These are phyloP conservation scores for Triplophysa dalaica DNA, from an alignment of 2,113 vertebrate genomes.

Conservation along the genomic window DNA sequence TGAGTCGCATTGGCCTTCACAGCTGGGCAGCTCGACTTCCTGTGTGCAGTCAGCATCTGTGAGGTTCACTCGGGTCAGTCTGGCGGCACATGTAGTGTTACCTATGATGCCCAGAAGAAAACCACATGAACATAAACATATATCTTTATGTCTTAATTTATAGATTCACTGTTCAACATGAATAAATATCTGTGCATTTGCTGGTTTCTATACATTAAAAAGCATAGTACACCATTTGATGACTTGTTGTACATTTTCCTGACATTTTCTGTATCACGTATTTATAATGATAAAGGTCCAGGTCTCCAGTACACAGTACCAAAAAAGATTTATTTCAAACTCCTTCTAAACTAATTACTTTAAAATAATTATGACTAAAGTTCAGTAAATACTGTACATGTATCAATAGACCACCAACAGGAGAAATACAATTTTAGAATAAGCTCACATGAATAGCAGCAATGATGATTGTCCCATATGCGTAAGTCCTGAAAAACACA, in stretches of 20 bases:
- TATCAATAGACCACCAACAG: neutral
- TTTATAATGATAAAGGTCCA: too few relatives aligned
- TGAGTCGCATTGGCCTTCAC: slow-evolving; percentile 64
- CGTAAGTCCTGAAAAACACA: slow-evolving; percentile 56
- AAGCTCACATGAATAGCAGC: slow-evolving; percentile 67
- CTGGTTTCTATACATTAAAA: too few relatives aligned
- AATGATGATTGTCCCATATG: slow-evolving; percentile 64
- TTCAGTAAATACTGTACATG: neutral
- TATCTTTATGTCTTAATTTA: too few relatives aligned
- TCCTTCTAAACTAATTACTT: too few relatives aligned
- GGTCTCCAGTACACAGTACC: too few relatives aligned
- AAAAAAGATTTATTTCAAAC: too few relatives aligned
- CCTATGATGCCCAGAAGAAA: slow-evolving; percentile 51
- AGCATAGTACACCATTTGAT: too few relatives aligned
- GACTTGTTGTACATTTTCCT: too few relatives aligned
- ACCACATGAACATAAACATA: neutral
- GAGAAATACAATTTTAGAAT: neutral
- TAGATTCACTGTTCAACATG: neutral
- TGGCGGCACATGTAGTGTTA: slow-evolving; percentile 57
- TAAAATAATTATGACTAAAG: too few relatives aligned
- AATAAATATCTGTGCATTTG: neutral
- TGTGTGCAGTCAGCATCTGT: slow-evolving; percentile 53
- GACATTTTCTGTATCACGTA: too few relatives aligned
- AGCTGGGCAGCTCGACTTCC: slow-evolving; percentile 53
- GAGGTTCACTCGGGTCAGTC: slow-evolving; percentile 44